Base-by-base conservation (phyloP, 2,113 vertebrate genomes). In the Donacobius atricapilla region DNA sequence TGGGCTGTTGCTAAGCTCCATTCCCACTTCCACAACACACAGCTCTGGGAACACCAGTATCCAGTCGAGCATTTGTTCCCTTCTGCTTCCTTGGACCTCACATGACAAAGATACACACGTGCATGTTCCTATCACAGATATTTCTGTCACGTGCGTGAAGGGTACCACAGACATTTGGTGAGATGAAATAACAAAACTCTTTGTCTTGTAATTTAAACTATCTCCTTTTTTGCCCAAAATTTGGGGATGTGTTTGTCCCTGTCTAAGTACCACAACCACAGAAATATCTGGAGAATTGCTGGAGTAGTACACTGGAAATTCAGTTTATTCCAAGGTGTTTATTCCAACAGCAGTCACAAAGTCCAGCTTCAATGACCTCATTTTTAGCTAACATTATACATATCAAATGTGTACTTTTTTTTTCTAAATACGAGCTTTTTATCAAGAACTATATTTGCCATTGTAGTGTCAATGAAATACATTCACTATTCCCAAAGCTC, bases 141-240 rank as follows among this genome's bases (percentile, higher is more conserved):
- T 6, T 51, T 65, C 64, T 72, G 28, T 7, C 14, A 18, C 0
- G 2, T 15, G 7, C n/a, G 30, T 81, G 5, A 71, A 86, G 15
- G 22, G 28, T 60, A 65, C 17, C 2, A 1, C 1, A 3, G n/a
- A 48, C 1, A 0, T 44, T 35, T 35, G 73, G 12, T 35, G 50
- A 65, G 20, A 86, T 4, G 14, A 58, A 91, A 42, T 11, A 6
- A 72, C 2, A 7, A 39, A 78, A 30, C 2, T 22, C 33, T 66
- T 58, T 15, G 16, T 35, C 68, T 54, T 69, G 24, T 37, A 70
- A 7, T 66, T 83, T 33, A 64, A 82, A 33, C 27, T 28, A 37
- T 30, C 42, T 66, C 13, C 11, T 51, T 78, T 78, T 89, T 63
- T 37, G 35, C 10, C 44, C 44, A 58, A 25, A 50, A 44, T 57